Base-by-base conservation (phyloP, 2,888 invertebrate genomes). In the Anthophora plumipes region DNA sequence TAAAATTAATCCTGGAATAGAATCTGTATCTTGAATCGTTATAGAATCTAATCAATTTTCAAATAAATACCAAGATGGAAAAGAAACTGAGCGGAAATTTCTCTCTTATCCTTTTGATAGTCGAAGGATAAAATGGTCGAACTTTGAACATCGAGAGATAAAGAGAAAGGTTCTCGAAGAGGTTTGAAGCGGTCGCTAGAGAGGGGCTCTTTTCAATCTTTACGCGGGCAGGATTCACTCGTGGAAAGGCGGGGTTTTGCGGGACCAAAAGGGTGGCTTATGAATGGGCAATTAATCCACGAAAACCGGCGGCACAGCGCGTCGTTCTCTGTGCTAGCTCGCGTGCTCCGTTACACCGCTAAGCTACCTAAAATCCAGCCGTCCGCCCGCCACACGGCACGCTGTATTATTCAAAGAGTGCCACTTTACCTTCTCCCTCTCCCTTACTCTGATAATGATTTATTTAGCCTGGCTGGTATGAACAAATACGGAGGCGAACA, bases 201-300 rank as follows among this genome's bases (percentile, higher is more conserved):
- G 22, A 71, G 39, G 41, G 71, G 37, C 70, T 80, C 81, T 85
- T 83, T 74, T 73, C 77, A 68, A 84, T 83, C 67, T 77, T 79
- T 68, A 57, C 70, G 57, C 59, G 31, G 57, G 20, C 31, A 31
- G 14, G 61, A 39, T 57, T 54, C 41, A 55, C n/a, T 43, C 72
- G 52, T n/a, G 43, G 77, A 54, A 55, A 64, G 60, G 55, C 57
- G 14, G 31, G 31, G 46, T 57, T 70, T 37, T 31, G 52, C 48
- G 20, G 25, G 64, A 71, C 73, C 83, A 70, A 50, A 31, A 64
- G 43, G 74, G 67, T 77, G 75, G 87, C 83, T 90, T 88, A 89
- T 89, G 89, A 89, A 89, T 89, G 88, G 89, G 86, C 88, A 89
- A 90, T 90, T 89, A 90, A 90, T 89, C 88, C 86, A 81, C 82